Evolutionary conservation across 2,113 vertebrate genomes (phyloP).

Genomic region (Poicephalus meyeri): DNA sequence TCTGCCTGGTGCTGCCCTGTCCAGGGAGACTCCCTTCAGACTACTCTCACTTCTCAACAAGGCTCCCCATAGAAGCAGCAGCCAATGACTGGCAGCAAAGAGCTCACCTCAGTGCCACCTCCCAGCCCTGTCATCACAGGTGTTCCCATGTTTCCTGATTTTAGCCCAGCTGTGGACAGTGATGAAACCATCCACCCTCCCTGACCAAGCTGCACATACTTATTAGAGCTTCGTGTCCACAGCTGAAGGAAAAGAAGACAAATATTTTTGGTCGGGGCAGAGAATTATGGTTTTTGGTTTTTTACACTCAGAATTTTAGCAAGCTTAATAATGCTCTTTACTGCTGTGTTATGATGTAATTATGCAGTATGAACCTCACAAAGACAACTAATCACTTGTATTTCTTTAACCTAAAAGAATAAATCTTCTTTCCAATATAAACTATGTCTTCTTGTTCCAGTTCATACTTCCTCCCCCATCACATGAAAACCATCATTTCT

Average conservation of each 20-base stretch:
- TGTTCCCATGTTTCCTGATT: neutral
- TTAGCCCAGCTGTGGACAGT: neutral
- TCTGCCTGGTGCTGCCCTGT: neutral
- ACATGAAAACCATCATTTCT: neutral
- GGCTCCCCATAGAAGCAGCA: rapidly evolving
- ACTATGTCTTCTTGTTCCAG: neutral
- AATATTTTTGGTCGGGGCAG: neutral
- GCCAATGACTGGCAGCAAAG: no score
- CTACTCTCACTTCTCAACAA: no score
- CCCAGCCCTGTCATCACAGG: rapidly evolving
- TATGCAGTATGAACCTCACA: neutral
- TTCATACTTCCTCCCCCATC: neutral
- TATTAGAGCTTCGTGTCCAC: neutral
- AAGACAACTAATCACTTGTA: neutral
- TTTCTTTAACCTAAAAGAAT: neutral
- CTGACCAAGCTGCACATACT: neutral
- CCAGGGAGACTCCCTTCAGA: neutral
- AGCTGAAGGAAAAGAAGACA: neutral
- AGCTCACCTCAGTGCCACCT: neutral
- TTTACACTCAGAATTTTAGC: neutral
- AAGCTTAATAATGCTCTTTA: neutral
- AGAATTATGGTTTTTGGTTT: neutral
- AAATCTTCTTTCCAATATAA: neutral
- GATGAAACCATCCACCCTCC: neutral
- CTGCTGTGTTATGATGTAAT: neutral